phyloP scores from a whole-genome alignment of 2,797 vertebrate genomes.

The Carduelis carduelis region DNA sequence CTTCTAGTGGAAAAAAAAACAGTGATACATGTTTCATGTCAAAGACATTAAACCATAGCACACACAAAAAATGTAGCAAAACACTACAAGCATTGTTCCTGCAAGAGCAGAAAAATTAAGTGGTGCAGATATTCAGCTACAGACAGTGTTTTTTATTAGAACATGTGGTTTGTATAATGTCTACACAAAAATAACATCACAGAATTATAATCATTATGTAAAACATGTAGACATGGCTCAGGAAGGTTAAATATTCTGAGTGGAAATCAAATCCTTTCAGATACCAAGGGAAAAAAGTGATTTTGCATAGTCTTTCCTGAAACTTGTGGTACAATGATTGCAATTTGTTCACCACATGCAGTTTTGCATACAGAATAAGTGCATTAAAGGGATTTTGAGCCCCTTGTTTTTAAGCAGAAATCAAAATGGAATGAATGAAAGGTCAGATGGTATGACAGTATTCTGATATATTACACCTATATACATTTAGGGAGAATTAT shows the following conservation, averaged over 20 bases:
- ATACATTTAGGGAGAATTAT: constrained; percentile 45
- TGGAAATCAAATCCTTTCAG: constrained; percentile 55
- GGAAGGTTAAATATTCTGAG: constrained; percentile 54
- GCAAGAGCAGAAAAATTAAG: constrained; percentile 2
- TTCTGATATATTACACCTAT: constrained; percentile 40
- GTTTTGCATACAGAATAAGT: constrained; percentile 46
- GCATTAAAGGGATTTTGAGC: constrained; percentile 27
- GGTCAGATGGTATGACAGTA: background rate
- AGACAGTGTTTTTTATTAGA: constrained; percentile 27
- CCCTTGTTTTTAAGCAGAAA: constrained; percentile 4
- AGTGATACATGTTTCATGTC: background rate
- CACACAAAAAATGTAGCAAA: background rate
- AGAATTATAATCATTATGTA: constrained; percentile 52
- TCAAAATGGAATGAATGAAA: constrained; percentile 45
- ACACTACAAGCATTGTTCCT: constrained; percentile 6
- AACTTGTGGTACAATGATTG: constrained; percentile 45
- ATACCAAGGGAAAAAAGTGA: background rate
- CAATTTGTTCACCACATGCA: constrained; percentile 52
- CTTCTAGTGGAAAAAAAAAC: background rate
- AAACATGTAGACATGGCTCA: constrained; percentile 28
- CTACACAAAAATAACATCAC: constrained; percentile 27
- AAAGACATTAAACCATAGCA: constrained; percentile 8
- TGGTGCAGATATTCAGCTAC: background rate
- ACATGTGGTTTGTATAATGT: background rate
- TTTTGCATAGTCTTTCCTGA: constrained; percentile 47